Conservation (phyloP, 2,797 vertebrate species). For the Eospalax fontanierii region DNA sequence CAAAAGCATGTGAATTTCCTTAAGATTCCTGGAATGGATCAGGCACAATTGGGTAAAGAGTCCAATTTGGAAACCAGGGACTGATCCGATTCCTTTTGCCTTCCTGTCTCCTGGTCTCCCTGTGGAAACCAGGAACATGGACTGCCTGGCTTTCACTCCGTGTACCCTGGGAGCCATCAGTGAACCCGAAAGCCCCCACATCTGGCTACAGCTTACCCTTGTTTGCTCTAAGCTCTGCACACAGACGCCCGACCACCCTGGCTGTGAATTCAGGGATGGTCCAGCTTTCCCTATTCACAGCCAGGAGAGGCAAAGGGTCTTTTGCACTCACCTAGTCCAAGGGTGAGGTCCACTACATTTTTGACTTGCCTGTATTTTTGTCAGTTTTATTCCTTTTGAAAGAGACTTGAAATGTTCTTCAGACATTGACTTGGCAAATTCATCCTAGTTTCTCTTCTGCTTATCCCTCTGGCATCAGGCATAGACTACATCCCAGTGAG, state of each 20-base stretch:
- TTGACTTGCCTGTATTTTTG: not conserved
- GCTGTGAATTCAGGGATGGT: slow-evolving; percentile 83
- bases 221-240: slow-evolving; percentile 89
- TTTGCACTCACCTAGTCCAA: slow-evolving; percentile 63
- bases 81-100: not conserved
- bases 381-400: not conserved
- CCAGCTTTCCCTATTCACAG: slow-evolving; percentile 68
- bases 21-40: slow-evolving; percentile 64
- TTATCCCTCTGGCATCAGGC: not conserved
- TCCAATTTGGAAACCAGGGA: not conserved
- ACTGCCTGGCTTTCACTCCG: slow-evolving; percentile 59
- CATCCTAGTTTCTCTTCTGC: not conserved
- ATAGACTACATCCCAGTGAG: not conserved
- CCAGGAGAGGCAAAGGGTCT: slow-evolving; percentile 30
- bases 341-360: not conserved
- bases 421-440: accelerated
- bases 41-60: not conserved
- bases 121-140: slow-evolving; percentile 55
- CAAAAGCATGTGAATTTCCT: slow-evolving; percentile 61
- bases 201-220: slow-evolving; percentile 89
- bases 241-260: slow-evolving; percentile 90
- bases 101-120: accelerated
- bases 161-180: slow-evolving; percentile 81
- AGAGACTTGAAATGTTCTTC: not conserved
- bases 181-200: slow-evolving; percentile 91